Evolutionary conservation across 2,888 invertebrate species (phyloP), one percentile per base, ranked within the genome.

Genomic region (Azorinus chamasolen): DNA sequence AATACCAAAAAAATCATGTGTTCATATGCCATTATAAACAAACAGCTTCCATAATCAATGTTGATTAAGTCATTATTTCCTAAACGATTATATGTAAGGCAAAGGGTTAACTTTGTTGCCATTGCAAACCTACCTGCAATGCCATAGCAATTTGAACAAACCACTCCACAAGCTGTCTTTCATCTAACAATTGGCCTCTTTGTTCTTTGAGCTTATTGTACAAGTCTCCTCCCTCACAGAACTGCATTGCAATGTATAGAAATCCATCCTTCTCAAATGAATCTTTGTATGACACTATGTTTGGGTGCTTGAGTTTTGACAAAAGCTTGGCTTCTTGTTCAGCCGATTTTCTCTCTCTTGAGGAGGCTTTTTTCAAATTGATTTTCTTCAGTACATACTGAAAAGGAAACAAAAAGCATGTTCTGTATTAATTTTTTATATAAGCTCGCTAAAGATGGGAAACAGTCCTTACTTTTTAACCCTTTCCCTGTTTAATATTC

Each of bases 71-170:
- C n/a, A n/a, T n/a, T n/a, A n/a, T n/a, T n/a, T n/a, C n/a, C n/a
- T n/a, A n/a, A n/a, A n/a, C n/a, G n/a, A n/a, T n/a, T n/a, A n/a
- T n/a, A n/a, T n/a, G n/a, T n/a, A n/a, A n/a, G n/a, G n/a, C n/a
- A n/a, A n/a, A n/a, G n/a, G n/a, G n/a, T n/a, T n/a, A n/a, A n/a
- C n/a, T n/a, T n/a, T n/a, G n/a, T n/a, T n/a, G n/a, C n/a, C n/a
- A n/a, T 24, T 22, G 12, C 4, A 4, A 18, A n/a, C 25, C 66
- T 76, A 93, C 93, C 92, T 93, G 93, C 48, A 94, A 78, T n/a
- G 94, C 94, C 93, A 94, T 93, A 37, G 93, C 91, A 37, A 94
- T 93, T 84, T 94, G 94, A 41, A 94, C 93, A 89, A 94, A 94
- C 94, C 94, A 94, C 79, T 94, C 93, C 6, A 94, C 92, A 39